Evolutionary conservation across 2,797 vertebrate species (phyloP).

Genomic region (Tokudaia muenninki): DNA sequence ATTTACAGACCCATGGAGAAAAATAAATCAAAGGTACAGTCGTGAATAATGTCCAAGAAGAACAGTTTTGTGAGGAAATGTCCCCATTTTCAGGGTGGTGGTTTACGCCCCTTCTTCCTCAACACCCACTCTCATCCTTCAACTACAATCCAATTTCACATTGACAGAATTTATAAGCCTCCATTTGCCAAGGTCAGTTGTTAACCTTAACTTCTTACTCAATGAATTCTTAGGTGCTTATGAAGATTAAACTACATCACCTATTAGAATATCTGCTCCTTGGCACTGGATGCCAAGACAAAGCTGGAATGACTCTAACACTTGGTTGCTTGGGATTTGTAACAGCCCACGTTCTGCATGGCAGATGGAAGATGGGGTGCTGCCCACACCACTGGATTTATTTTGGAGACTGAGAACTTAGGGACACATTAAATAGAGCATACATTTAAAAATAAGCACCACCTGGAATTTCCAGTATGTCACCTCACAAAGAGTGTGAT

Average conservation of each 20-base stretch:
- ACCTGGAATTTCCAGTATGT: slow-evolving; percentile 82
- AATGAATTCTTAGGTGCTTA: slow-evolving; percentile 70
- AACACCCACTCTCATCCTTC: slow-evolving; percentile 71
- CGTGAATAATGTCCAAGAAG: slow-evolving; percentile 66
- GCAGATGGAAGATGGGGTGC: slow-evolving; percentile 47
- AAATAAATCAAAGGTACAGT: slow-evolving; percentile 78
- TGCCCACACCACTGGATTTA: slow-evolving; percentile 71
- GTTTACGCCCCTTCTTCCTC: slow-evolving; percentile 67
- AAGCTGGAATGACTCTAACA: slow-evolving; percentile 54
- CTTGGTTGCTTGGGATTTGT: slow-evolving; percentile 37
- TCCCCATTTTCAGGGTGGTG: slow-evolving; percentile 56
- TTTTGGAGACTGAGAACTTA: slow-evolving; percentile 79
- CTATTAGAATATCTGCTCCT: slow-evolving; percentile 56
- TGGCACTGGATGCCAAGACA: slow-evolving; percentile 63
- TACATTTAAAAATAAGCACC: slow-evolving; percentile 81
- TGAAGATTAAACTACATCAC: slow-evolving; percentile 76
- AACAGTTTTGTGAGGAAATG: slow-evolving; percentile 67
- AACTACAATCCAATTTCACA: slow-evolving; percentile 69
- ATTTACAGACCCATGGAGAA: slow-evolving; percentile 76
- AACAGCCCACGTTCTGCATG: slow-evolving; percentile 66
- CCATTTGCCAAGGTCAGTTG: slow-evolving; percentile 59
- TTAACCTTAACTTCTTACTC: slow-evolving; percentile 74
- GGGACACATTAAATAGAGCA: slow-evolving; percentile 82
- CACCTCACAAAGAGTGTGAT: slow-evolving; percentile 70
- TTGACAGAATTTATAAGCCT: slow-evolving; percentile 75